Percentiles rank a stretch among this genome's conserved stretches.
Evolutionary conservation across 2,888 invertebrate species (phyloP).

Genomic region (Hypselothyrea guttata): DNA sequence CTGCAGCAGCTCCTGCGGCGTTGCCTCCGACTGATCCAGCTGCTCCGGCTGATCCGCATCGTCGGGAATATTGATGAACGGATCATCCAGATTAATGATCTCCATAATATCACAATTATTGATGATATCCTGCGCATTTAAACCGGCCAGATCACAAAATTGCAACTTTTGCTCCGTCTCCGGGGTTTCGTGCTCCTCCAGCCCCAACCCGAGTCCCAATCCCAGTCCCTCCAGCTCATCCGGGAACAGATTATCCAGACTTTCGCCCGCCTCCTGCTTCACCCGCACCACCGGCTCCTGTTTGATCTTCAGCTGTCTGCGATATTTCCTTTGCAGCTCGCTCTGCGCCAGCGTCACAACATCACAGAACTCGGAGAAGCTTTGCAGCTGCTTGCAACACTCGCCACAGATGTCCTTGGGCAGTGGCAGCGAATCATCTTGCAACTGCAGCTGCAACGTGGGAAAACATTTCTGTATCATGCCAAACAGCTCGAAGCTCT

Average conservation of each 20-base stretch:
- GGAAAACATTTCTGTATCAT: conserved; percentile 82
- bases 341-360: conserved; percentile 80
- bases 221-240: conserved; percentile 73
- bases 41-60: conserved; percentile 71
- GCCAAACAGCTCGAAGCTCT: conserved; percentile 80
- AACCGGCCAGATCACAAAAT: conserved; percentile 79
- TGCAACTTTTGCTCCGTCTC: conserved; percentile 80
- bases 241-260: conserved; percentile 75
- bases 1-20: conserved; percentile 70
- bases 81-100: conserved; percentile 81
- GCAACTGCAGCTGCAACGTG: conserved; percentile 80
- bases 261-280: conserved; percentile 81
- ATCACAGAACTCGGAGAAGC: conserved; percentile 80
- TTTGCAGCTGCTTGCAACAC: conserved; percentile 76
- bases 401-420: conserved; percentile 79
- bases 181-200: conserved; percentile 62
- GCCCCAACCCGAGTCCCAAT: conserved; percentile 63
- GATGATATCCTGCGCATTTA: conserved; percentile 80
- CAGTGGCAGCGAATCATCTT: conserved; percentile 78
- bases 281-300: conserved; percentile 81
- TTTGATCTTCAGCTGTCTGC: conserved; percentile 80
- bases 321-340: conserved; percentile 75
- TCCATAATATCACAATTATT: conserved; percentile 82
- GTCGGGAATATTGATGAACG: conserved; percentile 81
- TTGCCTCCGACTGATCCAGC: conserved; percentile 5